Base-by-base conservation (phyloP, 2,888 invertebrate genomes). In the Euspilapteryx auroguttella region DNA sequence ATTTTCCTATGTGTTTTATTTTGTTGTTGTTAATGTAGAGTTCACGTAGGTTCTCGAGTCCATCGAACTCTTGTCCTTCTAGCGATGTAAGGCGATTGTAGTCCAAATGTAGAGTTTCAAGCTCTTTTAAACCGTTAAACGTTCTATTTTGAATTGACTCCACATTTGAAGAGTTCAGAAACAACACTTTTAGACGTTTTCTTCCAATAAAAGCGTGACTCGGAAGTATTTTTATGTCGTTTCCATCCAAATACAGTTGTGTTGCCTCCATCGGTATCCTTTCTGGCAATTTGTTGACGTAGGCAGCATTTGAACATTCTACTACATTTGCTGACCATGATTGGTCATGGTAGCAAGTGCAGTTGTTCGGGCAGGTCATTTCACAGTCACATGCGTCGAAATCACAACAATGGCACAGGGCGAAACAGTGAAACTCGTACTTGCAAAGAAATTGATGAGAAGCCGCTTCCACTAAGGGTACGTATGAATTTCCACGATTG, bases 301-400 rank as follows among this genome's bases (percentile, higher is more conserved):
- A 86, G 27, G 84, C 86, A 37, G 85, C 81, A 34, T 75, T 78
- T 26, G 87, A 86, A 51, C 91, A 91, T 57, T 90, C 89, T 28
- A 91, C 89, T 26, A 91, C 87, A 65, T 91, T 91, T 12, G 89
- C 88, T 24, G 85, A 82, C 88, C 90, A 92, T 13, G 87, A 85
- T 51, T 89, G 87, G 59, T 93, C 92, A 52, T 90, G 89, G 66
- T 89, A 93, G 61, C 93, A 94, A 30, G 87, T 87, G 64, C 93
- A 94, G 51, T 89, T 89, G 31, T 79, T 80, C 13, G 93, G 93
- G 49, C 93, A 94, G 28, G 88, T 89, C 87, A 91, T 91, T 78
- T 93, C 89, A 69, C 93, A 94, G 63, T 94, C 93, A 56, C 93
- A 94, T 20, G 89, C 89, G 48, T 91, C 91, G 53, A 89, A 94